Evolutionary conservation across 2,797 vertebrate genomes (phyloP).

Genomic region (Coreius guichenoti): DNA sequence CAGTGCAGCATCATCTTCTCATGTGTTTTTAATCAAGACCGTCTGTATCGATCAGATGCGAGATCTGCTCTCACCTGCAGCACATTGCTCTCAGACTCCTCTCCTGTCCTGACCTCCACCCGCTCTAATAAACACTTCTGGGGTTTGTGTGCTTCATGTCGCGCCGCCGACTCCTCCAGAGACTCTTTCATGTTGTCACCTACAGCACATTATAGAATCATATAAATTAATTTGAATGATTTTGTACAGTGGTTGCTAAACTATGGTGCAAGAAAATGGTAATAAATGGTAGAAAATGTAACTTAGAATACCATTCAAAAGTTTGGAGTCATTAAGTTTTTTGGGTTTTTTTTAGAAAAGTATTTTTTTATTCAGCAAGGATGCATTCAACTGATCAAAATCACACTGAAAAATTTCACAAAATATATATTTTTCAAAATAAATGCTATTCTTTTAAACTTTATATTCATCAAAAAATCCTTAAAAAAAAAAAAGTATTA

Average conservation of each 20-base stretch:
- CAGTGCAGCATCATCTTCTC: background rate
- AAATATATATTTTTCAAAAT: background rate
- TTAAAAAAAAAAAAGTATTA: too few relatives aligned
- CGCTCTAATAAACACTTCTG: slow-evolving; percentile 85
- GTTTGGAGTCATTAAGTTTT: background rate
- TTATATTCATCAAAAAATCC: too few relatives aligned
- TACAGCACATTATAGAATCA: slow-evolving; percentile 36
- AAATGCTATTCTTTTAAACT: background rate
- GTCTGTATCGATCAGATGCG: background rate
- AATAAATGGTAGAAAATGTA: background rate
- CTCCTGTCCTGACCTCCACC: slow-evolving; percentile 86
- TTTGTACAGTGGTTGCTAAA: background rate
- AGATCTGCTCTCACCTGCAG: slow-evolving; percentile 78
- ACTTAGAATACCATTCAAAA: background rate
- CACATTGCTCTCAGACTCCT: slow-evolving; percentile 86
- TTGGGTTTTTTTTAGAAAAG: background rate
- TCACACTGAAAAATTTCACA: background rate
- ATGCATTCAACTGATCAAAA: background rate
- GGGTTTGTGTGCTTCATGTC: slow-evolving; percentile 86
- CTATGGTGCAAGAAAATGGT: background rate
- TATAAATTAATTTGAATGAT: background rate
- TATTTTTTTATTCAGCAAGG: background rate
- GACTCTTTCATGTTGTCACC: slow-evolving; percentile 79
- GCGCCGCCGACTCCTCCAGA: slow-evolving; percentile 85
- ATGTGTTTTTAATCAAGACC: background rate